Evolutionary conservation across 64 coral and sea anemone species (phyloP).

Genomic region (Montipora capricornis): DNA sequence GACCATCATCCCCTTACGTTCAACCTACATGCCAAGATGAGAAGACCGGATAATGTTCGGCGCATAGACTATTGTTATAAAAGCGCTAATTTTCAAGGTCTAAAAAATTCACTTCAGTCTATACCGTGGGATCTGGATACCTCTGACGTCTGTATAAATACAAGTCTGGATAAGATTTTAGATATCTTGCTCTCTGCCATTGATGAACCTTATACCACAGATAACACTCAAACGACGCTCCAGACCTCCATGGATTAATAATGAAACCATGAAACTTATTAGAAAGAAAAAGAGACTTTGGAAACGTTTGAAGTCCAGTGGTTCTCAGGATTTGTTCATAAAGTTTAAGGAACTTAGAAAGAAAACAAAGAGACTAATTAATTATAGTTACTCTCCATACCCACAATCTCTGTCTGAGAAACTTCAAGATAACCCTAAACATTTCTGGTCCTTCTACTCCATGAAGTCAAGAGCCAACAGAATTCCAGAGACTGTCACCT

Average conservation of each 20-base stretch:
- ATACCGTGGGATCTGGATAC: slow-evolving; percentile 35
- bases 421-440: slow-evolving; percentile 23
- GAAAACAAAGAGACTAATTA: slow-evolving; percentile 26
- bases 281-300: too few species aligned
- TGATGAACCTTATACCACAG: slow-evolving; percentile 43
- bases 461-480: background rate
- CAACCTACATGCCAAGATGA: slow-evolving; percentile 18
- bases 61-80: slow-evolving; percentile 63
- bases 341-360: too few species aligned
- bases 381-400: slow-evolving; percentile 1
- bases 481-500: too few species aligned
- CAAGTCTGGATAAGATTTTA: slow-evolving; percentile 40
- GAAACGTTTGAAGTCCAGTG: too few species aligned
- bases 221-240: slow-evolving; percentile 49
- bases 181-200: slow-evolving; percentile 50
- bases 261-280: slow-evolving; percentile 53
- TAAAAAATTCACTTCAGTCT: slow-evolving; percentile 41
- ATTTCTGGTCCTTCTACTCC: slow-evolving; percentile 12
- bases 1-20: slow-evolving; percentile 65
- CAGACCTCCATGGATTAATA: slow-evolving; percentile 65
- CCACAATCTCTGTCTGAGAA: slow-evolving; percentile 42
- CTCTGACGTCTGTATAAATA: slow-evolving; percentile 36
- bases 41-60: slow-evolving; percentile 59
- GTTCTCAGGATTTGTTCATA: too few species aligned
- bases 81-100: slow-evolving; percentile 64